Evolutionary conservation across 2,888 invertebrate genomes (phyloP), one percentile per base, ranked within the genome.

Genomic region (Hypomecis punctinalis): DNA sequence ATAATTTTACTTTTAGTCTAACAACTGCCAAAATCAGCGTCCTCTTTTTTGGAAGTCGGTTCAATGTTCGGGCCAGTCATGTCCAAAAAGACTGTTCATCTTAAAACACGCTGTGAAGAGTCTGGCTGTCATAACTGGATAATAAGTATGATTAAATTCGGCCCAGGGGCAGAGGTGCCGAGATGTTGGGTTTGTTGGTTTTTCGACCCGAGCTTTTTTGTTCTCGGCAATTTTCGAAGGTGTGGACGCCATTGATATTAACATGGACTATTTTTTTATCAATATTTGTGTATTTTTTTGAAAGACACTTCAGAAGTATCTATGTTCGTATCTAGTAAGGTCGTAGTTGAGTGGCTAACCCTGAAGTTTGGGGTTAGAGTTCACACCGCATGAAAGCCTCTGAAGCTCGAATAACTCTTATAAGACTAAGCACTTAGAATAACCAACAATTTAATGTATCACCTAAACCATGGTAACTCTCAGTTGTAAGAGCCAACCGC

Each of bases 71-170:
- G 6, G 2, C 11, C 36, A 7, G 13, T 52, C 5, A 47, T 51
- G 33, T 49, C 3, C 37, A 60, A 58, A 55, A 66, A 72, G 23
- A 8, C 7, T 42, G 39, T 60, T 57, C 73, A 73, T 76, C 69
- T 61, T 48, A 75, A 82, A 89, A 85, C 89, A 88, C 80, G 68
- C 87, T 88, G 78, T 88, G 83, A 74, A 72, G 66, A 56, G 61
- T 75, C 78, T 78, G 82, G 80, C 82, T 85, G 90, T 90, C 90
- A 90, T 90, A 91, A 91, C 89, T 82, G 82, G 83, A 84, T 90
- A 90, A 91, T 90, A 78, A 80, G 88, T 91, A 89, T 91, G 88
- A 91, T 91, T 91, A 91, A 86, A 78, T 82, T 82, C 75, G 82
- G 81, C 83, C 85, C 90, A 83, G 81, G 79, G 90, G 89, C 89